Evolutionary conservation across 35 echinoderm and acorn worm species (phyloP), one percentile per base, ranked within the genome.

Genomic region (Anneissia japonica): DNA sequence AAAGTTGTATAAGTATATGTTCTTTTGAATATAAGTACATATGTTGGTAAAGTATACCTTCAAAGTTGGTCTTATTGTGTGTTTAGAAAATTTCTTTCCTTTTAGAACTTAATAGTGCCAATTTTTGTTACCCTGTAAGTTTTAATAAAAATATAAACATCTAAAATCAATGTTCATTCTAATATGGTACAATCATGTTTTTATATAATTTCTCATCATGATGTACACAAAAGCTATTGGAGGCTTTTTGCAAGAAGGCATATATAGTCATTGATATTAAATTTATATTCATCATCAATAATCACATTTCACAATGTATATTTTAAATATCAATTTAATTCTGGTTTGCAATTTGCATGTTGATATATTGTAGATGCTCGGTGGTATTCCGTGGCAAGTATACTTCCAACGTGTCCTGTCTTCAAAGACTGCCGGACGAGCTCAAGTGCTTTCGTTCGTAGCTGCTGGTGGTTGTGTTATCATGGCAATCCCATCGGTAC

Each of bases 361-460:
- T n/a, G n/a, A n/a, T n/a, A n/a, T 82, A 33, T 85, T 36, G 19
- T 46, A 99, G 96, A 90, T 93, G 77, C 94, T 99, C 81, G 96
- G 96, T 23, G 96, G 96, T 72, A 99, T 99, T 43, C 96, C 96
- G 32, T 99, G 96, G 96, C 96, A 99, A 73, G 96, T 99, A 28
- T 99, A 99, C 76, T 99, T 99, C 77, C 96, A 99, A 72, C 84
- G 96, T 46, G 96, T 99, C 4, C 84, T 99, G 34, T 99, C 96
- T 26, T 94, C 96, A 10, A 94, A 93, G 76, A 91, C 37, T 51
- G 96, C 96, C 19, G 75, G 72, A 38, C n/a, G 96, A 55, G 96
- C 96, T 34, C 96, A 94, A 41, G 77, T 85, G 12, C 79, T 99
- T 77, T 99, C 96, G 19, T 99, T 90, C 74, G 75, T 99, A 4